Evolutionary conservation across 1,140 invertebrate species (phyloP).

Genomic region (Berghia stephanieae): DNA sequence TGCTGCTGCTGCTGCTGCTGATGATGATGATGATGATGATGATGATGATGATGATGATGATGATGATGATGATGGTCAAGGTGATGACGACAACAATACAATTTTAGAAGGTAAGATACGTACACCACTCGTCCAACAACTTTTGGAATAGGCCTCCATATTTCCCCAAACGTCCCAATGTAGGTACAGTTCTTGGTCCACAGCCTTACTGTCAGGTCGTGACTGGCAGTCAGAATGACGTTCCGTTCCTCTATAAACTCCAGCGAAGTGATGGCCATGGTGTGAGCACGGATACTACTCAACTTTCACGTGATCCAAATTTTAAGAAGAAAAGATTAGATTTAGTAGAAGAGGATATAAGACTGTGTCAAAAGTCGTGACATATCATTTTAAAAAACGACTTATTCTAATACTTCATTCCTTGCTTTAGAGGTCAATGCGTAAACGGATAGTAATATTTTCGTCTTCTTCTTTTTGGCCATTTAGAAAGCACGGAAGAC

Average conservation of each 20-base stretch:
- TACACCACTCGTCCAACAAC: conserved; percentile 17
- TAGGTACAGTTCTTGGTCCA: conserved; percentile 34
- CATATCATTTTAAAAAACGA: too few species aligned
- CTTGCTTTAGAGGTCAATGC: too few species aligned
- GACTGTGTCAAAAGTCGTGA: too few species aligned
- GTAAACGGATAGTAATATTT: too few species aligned
- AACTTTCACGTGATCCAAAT: too few species aligned
- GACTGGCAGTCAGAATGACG: conserved; percentile 22
- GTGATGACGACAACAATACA: background rate
- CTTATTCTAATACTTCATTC: too few species aligned
- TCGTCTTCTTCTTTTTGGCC: too few species aligned
- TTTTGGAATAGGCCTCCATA: conserved; percentile 11
- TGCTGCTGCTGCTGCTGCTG: background rate
- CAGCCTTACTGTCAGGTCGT: conserved; percentile 25
- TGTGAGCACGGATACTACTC: conserved; percentile 29
- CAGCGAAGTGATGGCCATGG: conserved; percentile 10
- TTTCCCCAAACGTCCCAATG: conserved; percentile 27
- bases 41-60: background rate
- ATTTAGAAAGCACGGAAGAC: too few species aligned
- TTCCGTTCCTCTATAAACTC: conserved; percentile 25
- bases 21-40: background rate
- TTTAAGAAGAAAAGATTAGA: too few species aligned
- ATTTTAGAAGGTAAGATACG: background rate
- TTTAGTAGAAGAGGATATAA: too few species aligned
- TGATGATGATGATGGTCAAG: background rate